These are phyloP conservation scores for Sepiola atlantica DNA, from an alignment of 2,888 invertebrate species.

Conservation along the genomic window DNA sequence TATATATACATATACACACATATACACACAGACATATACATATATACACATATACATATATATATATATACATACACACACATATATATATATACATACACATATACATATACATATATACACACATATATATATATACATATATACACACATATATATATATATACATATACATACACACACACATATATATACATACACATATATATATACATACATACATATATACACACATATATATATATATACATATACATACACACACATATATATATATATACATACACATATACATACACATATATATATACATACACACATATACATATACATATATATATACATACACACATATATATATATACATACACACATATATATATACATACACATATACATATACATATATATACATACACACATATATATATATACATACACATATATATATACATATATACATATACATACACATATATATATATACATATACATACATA, in stretches of 20 bases:
- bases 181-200: background rate
- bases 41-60: background rate
- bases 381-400: background rate
- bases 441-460: background rate
- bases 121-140: background rate
- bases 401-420: background rate
- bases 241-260: background rate
- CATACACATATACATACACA: background rate
- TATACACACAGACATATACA: background rate
- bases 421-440: background rate
- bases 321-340: background rate
- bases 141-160: background rate
- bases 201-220: background rate
- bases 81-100: constrained; percentile 19
- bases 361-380: background rate
- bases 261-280: background rate
- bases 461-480: background rate
- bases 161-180: background rate
- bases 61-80: background rate
- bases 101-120: background rate
- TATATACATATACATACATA: background rate
- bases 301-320: background rate
- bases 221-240: background rate
- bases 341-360: background rate
- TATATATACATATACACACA: background rate